Evolutionary conservation across 1,140 invertebrate species (phyloP), one percentile per base, ranked within the genome.

Genomic region (Oedothorax gibbosus): DNA sequence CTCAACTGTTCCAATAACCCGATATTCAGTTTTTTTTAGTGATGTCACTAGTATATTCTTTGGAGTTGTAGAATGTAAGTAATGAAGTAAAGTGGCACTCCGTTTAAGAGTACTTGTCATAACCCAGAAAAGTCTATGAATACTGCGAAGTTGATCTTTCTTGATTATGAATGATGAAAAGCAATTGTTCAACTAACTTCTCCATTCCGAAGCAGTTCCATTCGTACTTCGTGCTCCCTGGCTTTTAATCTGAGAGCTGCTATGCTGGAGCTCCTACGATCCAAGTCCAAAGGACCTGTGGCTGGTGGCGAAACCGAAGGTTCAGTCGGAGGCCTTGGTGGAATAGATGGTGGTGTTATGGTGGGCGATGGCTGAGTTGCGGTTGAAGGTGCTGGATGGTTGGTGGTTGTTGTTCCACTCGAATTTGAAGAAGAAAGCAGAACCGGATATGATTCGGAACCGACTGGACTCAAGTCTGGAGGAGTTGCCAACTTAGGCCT

Each of bases 181-280:
- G 35, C 35, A 35, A 18, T 12, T 7, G 54, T 9, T 84, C 81
- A 84, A 60, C 81, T 85, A n/a, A 86, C 65, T 81, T 96, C 95
- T 51, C 94, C 94, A 88, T 94, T 95, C 68, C 95, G 91, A 60
- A 96, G 88, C 92, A 96, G 93, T 89, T 96, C 95, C 87, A 97
- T 90, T 88, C 95, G 93, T 9, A 97, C 90, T 89, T 97, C 96
- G 89, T 98, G 97, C 90, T 98, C 97, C 9, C 97, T 92, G 0
- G 97, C 97, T 87, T 97, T 97, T 53, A 97, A 91, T 77, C 97
- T 91, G 7, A 99, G 91, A 0, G 96, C 95, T 0, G 96, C 96
- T 79, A 98, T 98, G 87, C 96, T 97, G 35, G 95, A 96, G 87
- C 94, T 95, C 85, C 96, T 91, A 84, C 96, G 92, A 90, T 97